Conservation (phyloP, 2,888 invertebrate genomes). For the Poecilus cupreus region DNA sequence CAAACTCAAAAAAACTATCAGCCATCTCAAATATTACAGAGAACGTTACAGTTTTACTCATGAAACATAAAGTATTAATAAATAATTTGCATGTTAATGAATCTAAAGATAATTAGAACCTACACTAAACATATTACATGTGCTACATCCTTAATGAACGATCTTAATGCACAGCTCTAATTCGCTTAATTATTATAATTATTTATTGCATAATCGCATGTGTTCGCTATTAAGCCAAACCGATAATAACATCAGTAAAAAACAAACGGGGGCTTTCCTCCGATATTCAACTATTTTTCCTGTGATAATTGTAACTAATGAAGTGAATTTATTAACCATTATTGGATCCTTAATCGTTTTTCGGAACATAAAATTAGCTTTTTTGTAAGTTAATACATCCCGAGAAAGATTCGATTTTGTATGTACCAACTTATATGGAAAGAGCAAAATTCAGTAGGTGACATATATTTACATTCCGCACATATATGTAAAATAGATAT, state of each 20-base stretch:
- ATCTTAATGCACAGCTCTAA: not conserved
- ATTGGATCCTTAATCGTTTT: conserved; percentile 20
- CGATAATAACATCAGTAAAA: not conserved
- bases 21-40: too few species aligned
- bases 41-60: too few species aligned
- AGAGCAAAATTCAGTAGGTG: too few species aligned
- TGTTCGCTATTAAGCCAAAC: not conserved
- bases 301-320: conserved; percentile 17
- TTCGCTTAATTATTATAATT: conserved; percentile 13
- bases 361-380: conserved; percentile 25
- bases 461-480: too few species aligned
- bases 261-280: not conserved
- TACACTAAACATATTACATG: conserved; percentile 1
- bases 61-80: not conserved
- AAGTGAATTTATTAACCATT: conserved; percentile 44
- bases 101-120: conserved; percentile 19
- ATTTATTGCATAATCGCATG: not conserved
- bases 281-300: not conserved
- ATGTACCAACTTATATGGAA: too few species aligned
- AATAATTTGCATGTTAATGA: conserved; percentile 29
- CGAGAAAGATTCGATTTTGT: too few species aligned
- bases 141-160: conserved; percentile 23
- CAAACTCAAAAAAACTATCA: too few species aligned
- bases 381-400: not conserved
- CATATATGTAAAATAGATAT: too few species aligned